Percentiles rank a stretch among this genome's conserved stretches.
Conservation (phyloP, 2,888 invertebrate species). For the Hypsopygia costalis region DNA sequence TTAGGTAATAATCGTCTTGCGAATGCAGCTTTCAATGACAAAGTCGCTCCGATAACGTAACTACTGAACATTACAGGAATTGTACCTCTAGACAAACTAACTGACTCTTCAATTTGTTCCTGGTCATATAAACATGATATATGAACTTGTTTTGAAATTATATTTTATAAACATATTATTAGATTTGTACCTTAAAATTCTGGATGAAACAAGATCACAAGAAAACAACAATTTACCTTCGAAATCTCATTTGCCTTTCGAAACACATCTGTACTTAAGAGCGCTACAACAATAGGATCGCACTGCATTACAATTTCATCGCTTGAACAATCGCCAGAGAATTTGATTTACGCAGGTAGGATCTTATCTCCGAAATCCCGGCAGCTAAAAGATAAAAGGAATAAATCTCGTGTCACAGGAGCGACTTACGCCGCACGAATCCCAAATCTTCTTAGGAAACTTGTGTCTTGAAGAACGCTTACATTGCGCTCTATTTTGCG, state of each 20-base stretch:
- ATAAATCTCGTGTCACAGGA: slow-evolving; percentile 70
- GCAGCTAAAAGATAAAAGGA: slow-evolving; percentile 62
- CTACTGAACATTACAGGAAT: no score
- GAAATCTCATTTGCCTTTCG: neutral
- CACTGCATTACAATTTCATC: slow-evolving; percentile 52
- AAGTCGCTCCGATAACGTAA: no score
- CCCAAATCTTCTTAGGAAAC: slow-evolving; percentile 35
- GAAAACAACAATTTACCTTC: slow-evolving; percentile 1
- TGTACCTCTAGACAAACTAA: no score
- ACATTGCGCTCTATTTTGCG: neutral
- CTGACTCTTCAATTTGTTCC: no score
- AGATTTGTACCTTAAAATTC: no score
- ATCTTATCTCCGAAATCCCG: slow-evolving; percentile 59
- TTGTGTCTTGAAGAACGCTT: slow-evolving; percentile 1
- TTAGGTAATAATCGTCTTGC: no score
- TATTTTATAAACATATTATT: no score
- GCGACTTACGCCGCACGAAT: slow-evolving; percentile 58
- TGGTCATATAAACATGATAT: no score
- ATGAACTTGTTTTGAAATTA: no score
- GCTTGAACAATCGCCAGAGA: slow-evolving; percentile 46
- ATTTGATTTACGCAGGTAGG: slow-evolving; percentile 62
- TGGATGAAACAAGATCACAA: no score
- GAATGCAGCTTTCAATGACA: no score
- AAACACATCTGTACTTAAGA: slow-evolving; percentile 13
- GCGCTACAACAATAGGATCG: slow-evolving; percentile 22